Evolutionary conservation across 2,888 invertebrate species (phyloP), one percentile per base, ranked within the genome.

Genomic region (Dolomedes plantarius): DNA sequence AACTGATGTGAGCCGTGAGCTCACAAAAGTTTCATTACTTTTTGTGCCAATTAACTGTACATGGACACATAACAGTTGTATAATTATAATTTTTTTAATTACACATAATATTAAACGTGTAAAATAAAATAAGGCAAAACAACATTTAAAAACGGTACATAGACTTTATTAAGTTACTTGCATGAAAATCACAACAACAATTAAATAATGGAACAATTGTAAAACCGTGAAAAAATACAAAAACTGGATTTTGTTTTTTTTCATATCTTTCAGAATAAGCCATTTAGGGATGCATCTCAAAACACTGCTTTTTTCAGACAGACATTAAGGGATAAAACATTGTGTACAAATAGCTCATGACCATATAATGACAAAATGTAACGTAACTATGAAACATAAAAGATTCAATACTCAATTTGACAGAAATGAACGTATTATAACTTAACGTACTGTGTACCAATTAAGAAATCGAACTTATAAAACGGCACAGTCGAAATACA

Each of bases 101-200:
- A n/a, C n/a, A n/a, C n/a, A n/a, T n/a, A n/a, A n/a, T n/a, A n/a
- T n/a, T n/a, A n/a, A n/a, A n/a, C n/a, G n/a, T n/a, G n/a, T n/a
- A n/a, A n/a, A n/a, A n/a, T 36, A 9, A 36, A 13, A 46, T 6
- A 46, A 46, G 1, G 46, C 46, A 16, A 46, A 46, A 16, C 16
- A 13, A 46, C 16, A 46, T 13, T 46, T 46, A 46, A 46, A 46
- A 46, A 46, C 16, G 2, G 46, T 46, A 46, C 46, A 46, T 46
- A 16, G 46, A 46, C 46, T 46, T 46, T 46, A 46, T 46, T 46
- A 46, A 46, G 46, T 46, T 46, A 16, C 16, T 46, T 46, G 46
- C 46, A 46, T 46, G 46, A 46, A 46, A 46, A 46, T 46, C 46
- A 46, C 46, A 46, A 46, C 46, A 46, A 46, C 16, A 16, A 46